Conservation (phyloP, 1,140 invertebrate genomes). For the Scaptodrosophila lebanonensis region DNA sequence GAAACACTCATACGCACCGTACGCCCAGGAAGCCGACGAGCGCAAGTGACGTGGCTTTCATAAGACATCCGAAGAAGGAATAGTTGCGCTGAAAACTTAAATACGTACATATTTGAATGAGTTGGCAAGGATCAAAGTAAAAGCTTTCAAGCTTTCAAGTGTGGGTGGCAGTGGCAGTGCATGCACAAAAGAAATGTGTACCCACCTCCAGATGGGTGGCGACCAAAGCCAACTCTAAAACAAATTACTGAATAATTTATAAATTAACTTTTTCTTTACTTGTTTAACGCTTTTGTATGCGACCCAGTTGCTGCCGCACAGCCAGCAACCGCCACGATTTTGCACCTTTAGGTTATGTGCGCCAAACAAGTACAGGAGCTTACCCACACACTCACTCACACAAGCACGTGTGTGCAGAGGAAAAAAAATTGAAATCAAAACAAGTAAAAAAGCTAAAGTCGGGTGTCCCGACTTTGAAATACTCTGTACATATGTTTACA, state of each 20-base stretch:
- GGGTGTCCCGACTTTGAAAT: too few relatives aligned
- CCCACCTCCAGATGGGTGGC: not conserved
- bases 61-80: conserved; percentile 18
- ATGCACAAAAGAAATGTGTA: not conserved
- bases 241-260: conserved; percentile 74
- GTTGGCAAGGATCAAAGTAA: conserved; percentile 52
- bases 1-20: conserved; percentile 7
- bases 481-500: too few relatives aligned
- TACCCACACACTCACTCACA: conserved; percentile 27
- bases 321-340: conserved; percentile 30
- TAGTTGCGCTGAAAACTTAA: conserved; percentile 43
- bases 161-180: conserved; percentile 6
- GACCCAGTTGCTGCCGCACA: too few relatives aligned
- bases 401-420: too few relatives aligned
- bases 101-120: conserved; percentile 62
- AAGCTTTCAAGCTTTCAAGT: conserved; percentile 49
- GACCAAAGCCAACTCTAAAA: conserved; percentile 66
- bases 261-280: conserved; percentile 66
- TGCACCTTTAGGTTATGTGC: conserved; percentile 41
- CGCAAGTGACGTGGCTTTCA: not conserved
- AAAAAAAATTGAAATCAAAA: too few relatives aligned
- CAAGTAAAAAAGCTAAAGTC: too few relatives aligned
- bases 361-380: conserved; percentile 10
- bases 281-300: conserved; percentile 14
- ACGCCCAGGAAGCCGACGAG: not conserved